Base-by-base conservation (phyloP, 1,140 invertebrate species). In the Drosophila navojoa region DNA sequence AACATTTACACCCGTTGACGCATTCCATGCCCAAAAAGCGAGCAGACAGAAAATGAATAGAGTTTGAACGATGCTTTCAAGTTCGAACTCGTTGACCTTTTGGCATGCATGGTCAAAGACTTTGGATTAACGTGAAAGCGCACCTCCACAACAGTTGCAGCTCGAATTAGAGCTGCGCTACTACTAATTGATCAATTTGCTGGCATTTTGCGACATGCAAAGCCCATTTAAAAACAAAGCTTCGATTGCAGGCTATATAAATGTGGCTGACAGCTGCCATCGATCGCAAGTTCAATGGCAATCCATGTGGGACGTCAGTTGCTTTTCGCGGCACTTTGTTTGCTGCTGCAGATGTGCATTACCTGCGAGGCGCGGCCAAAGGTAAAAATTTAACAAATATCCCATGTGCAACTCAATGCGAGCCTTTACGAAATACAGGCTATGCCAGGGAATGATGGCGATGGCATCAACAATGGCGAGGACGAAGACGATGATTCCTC, bases 401-500 rank as follows among this genome's bases (percentile, higher is more conserved):
- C 19, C 2, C 6, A 1, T 3, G 6, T 5, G 2, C 4, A 15
- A 47, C 38, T 38, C 3, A 0, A 42, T 10, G 10, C 5, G 50
- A 22, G 45, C 10, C 10, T 5, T 3, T n/a, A 1, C 5, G 6
- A 0, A 13, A n/a, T 25, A 2, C 61, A 81, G 79, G 67, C 76
- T 6, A 55, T 38, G 1, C 40, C 54, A 10, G 53, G 54, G 11
- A 52, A 52, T 15, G 40, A 58, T 25, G 58, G 62, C 1, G 10
- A 62, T 25, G 47, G 47, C 5, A 5, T 13, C 22, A 25, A 49
- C 19, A 49, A 68, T 19, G 73, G 32, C 1, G 58, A 68, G n/a
- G 74, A 44, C 2, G 67, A 50, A 11, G 81, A 89, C n/a, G 81
- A 84, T 35, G 86, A 91, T 16, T 91, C 90, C 6, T 91, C 90